phyloP scores from a whole-genome alignment of 2,888 invertebrate genomes.

The Rhingia rostrata region DNA sequence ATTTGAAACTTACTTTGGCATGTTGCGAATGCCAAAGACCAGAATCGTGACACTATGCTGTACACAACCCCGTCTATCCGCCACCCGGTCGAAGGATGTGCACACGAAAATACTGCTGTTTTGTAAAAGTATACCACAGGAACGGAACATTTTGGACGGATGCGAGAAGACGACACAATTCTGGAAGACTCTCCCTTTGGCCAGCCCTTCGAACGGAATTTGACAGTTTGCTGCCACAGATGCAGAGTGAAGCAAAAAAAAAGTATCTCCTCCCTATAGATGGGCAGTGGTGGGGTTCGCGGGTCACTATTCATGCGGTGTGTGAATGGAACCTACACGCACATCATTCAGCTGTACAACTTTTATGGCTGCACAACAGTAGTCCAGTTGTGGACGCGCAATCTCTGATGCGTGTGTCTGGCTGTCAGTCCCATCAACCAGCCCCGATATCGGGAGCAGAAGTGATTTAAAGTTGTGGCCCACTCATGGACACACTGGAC shows the following conservation, averaged over 20 bases:
- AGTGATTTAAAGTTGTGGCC: constrained; percentile 69
- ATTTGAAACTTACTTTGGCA: constrained; percentile 81
- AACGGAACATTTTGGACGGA: constrained; percentile 56
- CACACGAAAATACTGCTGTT: constrained; percentile 36
- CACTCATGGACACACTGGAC: constrained; percentile 50
- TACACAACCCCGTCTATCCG: constrained; percentile 6
- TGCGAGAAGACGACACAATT: constrained; percentile 11
- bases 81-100: constrained; percentile 28
- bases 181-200: constrained; percentile 17
- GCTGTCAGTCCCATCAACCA: constrained; percentile 60
- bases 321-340: constrained; percentile 74
- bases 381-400: constrained; percentile 44
- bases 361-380: constrained; percentile 40
- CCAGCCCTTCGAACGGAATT: constrained; percentile 56
- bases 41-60: constrained; percentile 81
- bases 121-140: constrained; percentile 53
- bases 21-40: constrained; percentile 82
- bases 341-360: constrained; percentile 65
- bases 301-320: constrained; percentile 25
- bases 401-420: constrained; percentile 68
- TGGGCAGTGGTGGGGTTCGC: constrained; percentile 4
- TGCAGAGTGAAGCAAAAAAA: not conserved
- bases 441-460: constrained; percentile 40
- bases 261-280: constrained; percentile 4
- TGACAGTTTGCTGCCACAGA: constrained; percentile 45